Percentiles rank a stretch among this genome's conserved stretches.
phyloP scores from a whole-genome alignment of 2,888 invertebrate species.

The Ochropleura plecta region DNA sequence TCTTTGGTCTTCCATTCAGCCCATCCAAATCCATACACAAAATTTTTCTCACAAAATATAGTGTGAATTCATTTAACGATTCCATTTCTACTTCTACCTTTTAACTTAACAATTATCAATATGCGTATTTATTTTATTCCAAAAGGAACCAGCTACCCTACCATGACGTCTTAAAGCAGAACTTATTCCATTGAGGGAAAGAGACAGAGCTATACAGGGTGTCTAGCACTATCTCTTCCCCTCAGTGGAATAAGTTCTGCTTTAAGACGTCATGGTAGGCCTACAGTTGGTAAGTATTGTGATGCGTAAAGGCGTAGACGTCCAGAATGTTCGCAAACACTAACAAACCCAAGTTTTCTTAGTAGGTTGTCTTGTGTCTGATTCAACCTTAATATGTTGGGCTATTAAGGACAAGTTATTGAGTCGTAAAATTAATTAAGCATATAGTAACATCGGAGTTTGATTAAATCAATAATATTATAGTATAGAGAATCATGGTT shows the following conservation, averaged over 20 bases:
- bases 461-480: neutral
- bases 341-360: constrained; percentile 24
- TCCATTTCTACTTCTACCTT: neutral
- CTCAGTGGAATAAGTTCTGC: no score
- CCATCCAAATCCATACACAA: no score
- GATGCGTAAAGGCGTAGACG: constrained; percentile 29
- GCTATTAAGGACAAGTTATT: constrained; percentile 17
- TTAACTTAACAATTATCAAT: neutral
- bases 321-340: constrained; percentile 42
- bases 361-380: neutral
- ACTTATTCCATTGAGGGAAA: no score
- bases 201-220: no score
- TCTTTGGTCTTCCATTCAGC: no score
- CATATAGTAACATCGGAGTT: neutral
- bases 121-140: neutral
- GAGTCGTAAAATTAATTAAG: neutral
- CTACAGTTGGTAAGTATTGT: constrained; percentile 7
- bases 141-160: neutral
- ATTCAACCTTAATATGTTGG: constrained; percentile 21
- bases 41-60: no score
- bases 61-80: neutral
- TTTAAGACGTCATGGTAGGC: no score
- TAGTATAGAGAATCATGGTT: neutral
- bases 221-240: no score
- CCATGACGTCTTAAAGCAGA: no score